phyloP scores from a whole-genome alignment of 2,113 vertebrate genomes.

The Tauraco erythrolophus region DNA sequence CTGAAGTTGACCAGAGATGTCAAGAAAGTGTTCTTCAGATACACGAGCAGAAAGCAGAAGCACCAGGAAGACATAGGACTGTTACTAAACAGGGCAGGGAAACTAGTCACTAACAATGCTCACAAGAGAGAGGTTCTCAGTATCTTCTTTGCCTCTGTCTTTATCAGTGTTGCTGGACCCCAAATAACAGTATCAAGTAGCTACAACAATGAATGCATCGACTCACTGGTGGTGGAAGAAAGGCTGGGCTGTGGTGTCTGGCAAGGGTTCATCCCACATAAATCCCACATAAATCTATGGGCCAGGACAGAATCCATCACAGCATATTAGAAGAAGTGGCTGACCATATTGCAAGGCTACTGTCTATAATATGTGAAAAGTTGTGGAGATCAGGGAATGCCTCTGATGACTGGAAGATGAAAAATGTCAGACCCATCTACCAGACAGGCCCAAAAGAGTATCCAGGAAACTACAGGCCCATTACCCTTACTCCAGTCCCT shows the following conservation, averaged over 20 bases:
- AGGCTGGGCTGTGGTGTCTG: background rate
- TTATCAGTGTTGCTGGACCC: background rate
- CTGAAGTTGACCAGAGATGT: background rate
- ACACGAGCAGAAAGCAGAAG: background rate
- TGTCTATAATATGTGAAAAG: background rate
- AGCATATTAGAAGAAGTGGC: background rate
- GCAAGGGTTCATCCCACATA: background rate
- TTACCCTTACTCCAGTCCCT: background rate
- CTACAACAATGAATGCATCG: fast-evolving
- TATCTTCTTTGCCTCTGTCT: background rate
- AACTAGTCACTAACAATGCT: background rate
- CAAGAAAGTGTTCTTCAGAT: background rate
- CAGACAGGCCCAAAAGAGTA: background rate
- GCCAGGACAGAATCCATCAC: background rate
- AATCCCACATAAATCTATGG: background rate
- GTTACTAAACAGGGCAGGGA: background rate
- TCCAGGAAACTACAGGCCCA: background rate
- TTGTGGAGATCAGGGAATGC: background rate
- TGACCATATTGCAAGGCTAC: background rate
- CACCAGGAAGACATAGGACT: background rate
- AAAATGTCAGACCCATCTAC: background rate
- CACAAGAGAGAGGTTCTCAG: background rate
- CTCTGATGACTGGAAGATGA: background rate
- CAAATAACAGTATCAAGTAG: background rate
- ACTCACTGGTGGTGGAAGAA: background rate